Evolutionary conservation across 2,797 vertebrate species (phyloP).

Genomic region (Dendrocincla fuliginosa): DNA sequence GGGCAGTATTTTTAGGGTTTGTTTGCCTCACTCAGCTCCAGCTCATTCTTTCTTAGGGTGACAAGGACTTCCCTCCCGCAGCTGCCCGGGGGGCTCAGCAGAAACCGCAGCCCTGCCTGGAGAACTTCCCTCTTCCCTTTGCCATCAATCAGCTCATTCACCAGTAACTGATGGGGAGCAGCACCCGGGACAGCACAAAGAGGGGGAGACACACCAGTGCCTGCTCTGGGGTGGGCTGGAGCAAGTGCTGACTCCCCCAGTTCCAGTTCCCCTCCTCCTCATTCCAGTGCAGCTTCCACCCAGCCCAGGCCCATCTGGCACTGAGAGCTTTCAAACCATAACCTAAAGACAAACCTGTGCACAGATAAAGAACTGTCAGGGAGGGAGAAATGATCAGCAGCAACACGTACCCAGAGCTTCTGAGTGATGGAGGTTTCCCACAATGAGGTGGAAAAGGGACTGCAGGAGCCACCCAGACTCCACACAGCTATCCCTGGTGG

Average conservation of each 20-base stretch:
- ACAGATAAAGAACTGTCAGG: background rate
- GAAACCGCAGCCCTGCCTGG: constrained; percentile 65
- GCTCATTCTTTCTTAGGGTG: constrained; percentile 36
- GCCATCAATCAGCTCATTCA: background rate
- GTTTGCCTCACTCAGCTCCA: background rate
- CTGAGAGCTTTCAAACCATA: background rate
- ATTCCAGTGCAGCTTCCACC: background rate
- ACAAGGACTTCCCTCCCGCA: constrained; percentile 59
- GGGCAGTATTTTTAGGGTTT: constrained; percentile 39
- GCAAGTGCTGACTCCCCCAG: background rate
- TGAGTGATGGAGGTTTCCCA: background rate
- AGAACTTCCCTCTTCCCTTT: constrained; percentile 32
- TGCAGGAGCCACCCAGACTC: background rate
- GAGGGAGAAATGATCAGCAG: background rate
- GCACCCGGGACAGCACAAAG: background rate
- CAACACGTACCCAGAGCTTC: background rate
- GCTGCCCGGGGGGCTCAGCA: constrained; percentile 31
- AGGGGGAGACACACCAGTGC: background rate
- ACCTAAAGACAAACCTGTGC: background rate
- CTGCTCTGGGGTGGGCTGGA: background rate
- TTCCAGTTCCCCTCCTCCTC: background rate
- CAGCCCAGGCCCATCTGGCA: background rate
- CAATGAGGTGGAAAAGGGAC: background rate
- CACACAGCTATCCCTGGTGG: fast-evolving
- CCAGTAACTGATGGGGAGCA: background rate